These are phyloP conservation scores for Macrosiphum euphorbiae DNA, from an alignment of 2,888 invertebrate species.

Conservation along the genomic window DNA sequence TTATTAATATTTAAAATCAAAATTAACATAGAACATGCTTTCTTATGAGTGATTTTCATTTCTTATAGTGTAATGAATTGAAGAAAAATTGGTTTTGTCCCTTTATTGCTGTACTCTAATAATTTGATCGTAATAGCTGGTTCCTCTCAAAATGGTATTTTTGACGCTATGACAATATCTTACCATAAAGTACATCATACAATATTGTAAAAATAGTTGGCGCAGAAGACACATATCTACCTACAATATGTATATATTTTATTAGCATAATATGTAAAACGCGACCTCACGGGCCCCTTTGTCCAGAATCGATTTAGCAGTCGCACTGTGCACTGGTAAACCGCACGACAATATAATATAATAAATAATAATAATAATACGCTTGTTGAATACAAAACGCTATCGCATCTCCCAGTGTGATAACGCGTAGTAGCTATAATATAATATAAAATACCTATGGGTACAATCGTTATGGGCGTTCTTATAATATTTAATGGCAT, in stretches of 20 bases:
- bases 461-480: background rate
- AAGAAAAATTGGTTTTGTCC: background rate
- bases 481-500: background rate
- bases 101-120: background rate
- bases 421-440: background rate
- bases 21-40: background rate
- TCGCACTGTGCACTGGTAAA: slow-evolving; percentile 10
- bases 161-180: background rate
- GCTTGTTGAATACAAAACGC: slow-evolving; percentile 4
- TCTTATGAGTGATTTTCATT: background rate
- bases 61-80: background rate
- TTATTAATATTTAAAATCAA: background rate
- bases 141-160: background rate
- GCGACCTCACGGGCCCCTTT: background rate
- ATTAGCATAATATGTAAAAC: background rate
- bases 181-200: background rate
- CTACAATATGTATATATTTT: background rate
- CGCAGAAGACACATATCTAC: background rate
- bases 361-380: background rate
- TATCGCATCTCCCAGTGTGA: background rate
- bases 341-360: background rate
- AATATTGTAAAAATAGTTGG: background rate
- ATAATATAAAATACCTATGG: background rate
- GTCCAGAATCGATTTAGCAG: slow-evolving; percentile 38
- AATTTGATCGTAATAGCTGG: background rate